Conservation (phyloP, 2,113 vertebrate species). For the Bungarus multicinctus region DNA sequence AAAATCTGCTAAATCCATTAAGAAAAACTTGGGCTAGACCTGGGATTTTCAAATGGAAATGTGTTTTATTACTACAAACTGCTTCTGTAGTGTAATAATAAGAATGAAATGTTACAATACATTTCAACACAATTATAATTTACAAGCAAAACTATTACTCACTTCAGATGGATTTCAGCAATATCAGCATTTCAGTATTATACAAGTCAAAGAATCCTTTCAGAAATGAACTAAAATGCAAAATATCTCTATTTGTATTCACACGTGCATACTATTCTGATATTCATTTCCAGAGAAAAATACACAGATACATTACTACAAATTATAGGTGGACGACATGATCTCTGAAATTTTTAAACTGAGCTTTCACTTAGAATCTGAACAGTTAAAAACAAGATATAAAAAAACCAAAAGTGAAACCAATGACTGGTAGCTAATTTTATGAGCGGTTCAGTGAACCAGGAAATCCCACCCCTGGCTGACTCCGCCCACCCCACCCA, state of each 20-base stretch:
- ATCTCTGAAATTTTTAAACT: conserved; percentile 46
- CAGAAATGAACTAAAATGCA: conserved; percentile 56
- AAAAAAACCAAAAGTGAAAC: not conserved
- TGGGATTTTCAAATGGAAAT: conserved; percentile 63
- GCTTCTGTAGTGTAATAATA: conserved; percentile 34
- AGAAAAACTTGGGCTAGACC: conserved; percentile 63
- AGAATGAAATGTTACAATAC: conserved; percentile 49
- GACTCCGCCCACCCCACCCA: too few species aligned
- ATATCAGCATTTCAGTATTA: not conserved
- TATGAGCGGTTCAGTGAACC: too few species aligned
- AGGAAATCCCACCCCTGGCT: too few species aligned
- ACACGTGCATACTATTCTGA: conserved; percentile 31
- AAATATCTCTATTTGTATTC: conserved; percentile 51
- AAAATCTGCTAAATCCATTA: conserved; percentile 65
- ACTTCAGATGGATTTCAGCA: conserved; percentile 22
- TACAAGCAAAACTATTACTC: conserved; percentile 3
- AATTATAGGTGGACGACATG: conserved; percentile 46
- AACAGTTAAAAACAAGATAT: not conserved
- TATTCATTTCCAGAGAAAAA: conserved; percentile 43
- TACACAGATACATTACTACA: conserved; percentile 36
- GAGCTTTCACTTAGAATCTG: conserved; percentile 51
- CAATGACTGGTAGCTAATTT: not conserved
- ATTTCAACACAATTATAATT: conserved; percentile 14
- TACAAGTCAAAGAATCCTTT: not conserved
- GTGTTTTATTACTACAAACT: conserved; percentile 56